Evolutionary conservation across 92 coral and sea anemone genomes (phyloP).

Genomic region (Bergia sp.): DNA sequence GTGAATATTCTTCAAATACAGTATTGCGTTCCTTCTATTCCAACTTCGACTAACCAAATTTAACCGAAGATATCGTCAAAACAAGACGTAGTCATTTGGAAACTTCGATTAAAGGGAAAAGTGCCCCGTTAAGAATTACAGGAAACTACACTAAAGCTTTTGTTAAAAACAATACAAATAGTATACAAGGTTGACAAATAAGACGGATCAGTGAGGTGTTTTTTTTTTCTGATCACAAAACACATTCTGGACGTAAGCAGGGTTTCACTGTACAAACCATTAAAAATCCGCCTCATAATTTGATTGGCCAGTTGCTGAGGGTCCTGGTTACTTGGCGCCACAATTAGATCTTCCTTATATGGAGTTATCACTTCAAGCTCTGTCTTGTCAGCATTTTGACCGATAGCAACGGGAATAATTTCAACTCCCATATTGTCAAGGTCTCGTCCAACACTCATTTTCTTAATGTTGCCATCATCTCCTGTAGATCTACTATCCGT

Average conservation of each 20-base stretch:
- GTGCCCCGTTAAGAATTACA: no score
- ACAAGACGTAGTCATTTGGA: no score
- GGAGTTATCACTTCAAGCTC: slow-evolving; percentile 67
- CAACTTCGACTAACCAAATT: no score
- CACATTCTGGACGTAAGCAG: background rate
- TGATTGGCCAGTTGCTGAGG: slow-evolving; percentile 68
- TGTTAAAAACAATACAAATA: no score
- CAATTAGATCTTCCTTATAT: slow-evolving; percentile 61
- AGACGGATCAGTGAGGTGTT: no score
- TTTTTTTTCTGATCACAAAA: no score
- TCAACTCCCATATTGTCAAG: slow-evolving; percentile 68
- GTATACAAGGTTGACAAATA: no score
- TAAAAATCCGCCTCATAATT: slow-evolving; percentile 61
- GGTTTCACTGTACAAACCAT: slow-evolving; percentile 47
- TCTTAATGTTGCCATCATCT: slow-evolving; percentile 58
- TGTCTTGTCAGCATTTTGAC: slow-evolving; percentile 59
- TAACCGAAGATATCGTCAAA: no score
- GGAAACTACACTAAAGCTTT: no score
- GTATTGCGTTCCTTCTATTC: no score
- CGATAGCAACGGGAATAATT: slow-evolving; percentile 84
- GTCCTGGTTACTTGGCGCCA: slow-evolving; percentile 48
- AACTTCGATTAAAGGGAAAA: no score
- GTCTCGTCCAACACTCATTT: slow-evolving; percentile 61
- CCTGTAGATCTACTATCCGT: slow-evolving; percentile 80
- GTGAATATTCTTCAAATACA: no score